Base-by-base conservation (phyloP, 2,888 invertebrate genomes). In the Glyphotaelius pellucidus region DNA sequence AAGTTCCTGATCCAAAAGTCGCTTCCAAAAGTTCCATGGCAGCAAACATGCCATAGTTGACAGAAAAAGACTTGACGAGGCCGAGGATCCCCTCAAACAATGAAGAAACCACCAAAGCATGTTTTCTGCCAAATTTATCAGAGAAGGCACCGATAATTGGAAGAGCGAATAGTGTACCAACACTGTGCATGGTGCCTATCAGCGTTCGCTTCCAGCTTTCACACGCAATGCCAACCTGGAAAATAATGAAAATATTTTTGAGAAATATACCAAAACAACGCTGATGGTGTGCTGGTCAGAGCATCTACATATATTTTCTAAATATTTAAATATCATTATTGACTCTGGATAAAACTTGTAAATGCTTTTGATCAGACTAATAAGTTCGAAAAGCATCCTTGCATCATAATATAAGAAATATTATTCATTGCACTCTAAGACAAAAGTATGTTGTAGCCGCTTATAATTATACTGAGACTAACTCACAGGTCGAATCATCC, bases 1-100 rank as follows among this genome's bases (percentile, higher is more conserved):
- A 98, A 19, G 97, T 96, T 0, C 98, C 97, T 32, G 97, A 97
- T 0, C 97, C 97, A 30, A 97, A 95, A 2, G 97, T 95, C 0
- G 98, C 97, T 94, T 98, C 98, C 3, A 98, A 94, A 90, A 98
- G 97, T 94, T 98, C 98, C 42, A 98, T 96, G 0, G 96, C 94
- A 52, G 97, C 94, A 94, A 98, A 98, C 96, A 97, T 97, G 93
- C 96, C 95, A 94, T 98, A 98, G 93, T 96, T 97, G 91, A 97
- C 96, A 91, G 98, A 97, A 94, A 97, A 97, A 19, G 97, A 97
- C 91, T 97, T 96, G 31, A 96, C 95, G 79, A 98, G 95, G 3
- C 98, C 98, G 91, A 97, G 95, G 94, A 97, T 95, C 89, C 97
- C 97, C 38, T 97, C 97, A 93, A 97, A 95, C 93, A 97, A 96